Conservation (phyloP, 2,888 invertebrate species). For the Scelioninae gen. 1 region DNA sequence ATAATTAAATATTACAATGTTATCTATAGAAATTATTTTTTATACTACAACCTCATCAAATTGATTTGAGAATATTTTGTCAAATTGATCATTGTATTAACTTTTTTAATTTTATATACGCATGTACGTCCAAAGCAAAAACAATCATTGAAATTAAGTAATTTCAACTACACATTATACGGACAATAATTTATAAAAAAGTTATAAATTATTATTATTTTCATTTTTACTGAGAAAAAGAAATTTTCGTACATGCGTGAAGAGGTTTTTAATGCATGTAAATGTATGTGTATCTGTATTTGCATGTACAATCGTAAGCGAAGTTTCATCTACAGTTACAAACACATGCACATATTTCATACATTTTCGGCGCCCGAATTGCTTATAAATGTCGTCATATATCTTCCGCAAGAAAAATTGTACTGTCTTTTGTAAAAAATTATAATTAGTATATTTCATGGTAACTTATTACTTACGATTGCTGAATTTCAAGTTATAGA, state of each 20-base stretch:
- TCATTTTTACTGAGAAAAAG: neutral
- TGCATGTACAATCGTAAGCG: neutral
- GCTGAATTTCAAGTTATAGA: slow-evolving; percentile 42
- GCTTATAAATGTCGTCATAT: slow-evolving; percentile 69
- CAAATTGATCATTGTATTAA: slow-evolving; percentile 1
- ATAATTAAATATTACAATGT: too few species aligned
- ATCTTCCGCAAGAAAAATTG: slow-evolving; percentile 66
- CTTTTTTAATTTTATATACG: neutral
- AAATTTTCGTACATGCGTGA: slow-evolving; percentile 11
- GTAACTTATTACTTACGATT: slow-evolving; percentile 41
- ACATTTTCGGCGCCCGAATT: slow-evolving; percentile 56
- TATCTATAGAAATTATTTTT: too few species aligned
- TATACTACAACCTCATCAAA: too few species aligned
- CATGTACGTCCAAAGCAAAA: neutral
- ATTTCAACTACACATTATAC: neutral
- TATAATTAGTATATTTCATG: slow-evolving; percentile 53
- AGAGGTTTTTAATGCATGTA: slow-evolving; percentile 13
- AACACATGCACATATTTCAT: slow-evolving; percentile 60
- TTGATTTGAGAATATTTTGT: neutral
- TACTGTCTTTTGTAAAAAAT: slow-evolving; percentile 39
- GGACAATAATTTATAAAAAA: neutral
- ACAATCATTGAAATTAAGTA: neutral
- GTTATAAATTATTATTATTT: neutral
- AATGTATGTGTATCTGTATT: slow-evolving; percentile 26
- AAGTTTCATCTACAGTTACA: slow-evolving; percentile 41